phyloP scores from a whole-genome alignment of 2,113 vertebrate genomes.

The Salvelinus fontinalis region DNA sequence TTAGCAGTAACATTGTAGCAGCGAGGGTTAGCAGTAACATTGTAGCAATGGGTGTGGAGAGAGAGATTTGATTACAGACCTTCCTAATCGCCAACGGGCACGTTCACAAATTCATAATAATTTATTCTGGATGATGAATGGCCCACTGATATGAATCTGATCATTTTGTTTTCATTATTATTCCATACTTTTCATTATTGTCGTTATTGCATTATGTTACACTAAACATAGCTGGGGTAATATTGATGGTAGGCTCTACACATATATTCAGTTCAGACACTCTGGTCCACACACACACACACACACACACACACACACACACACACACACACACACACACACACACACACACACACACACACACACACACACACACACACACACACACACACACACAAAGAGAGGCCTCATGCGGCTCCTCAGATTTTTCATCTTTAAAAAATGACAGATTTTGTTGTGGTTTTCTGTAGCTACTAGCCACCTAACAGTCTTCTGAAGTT shows the following conservation, averaged over 20 bases:
- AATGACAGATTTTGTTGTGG: too few relatives aligned
- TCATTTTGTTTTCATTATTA: constrained; percentile 71
- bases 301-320: neutral
- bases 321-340: neutral
- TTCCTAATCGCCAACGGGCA: constrained; percentile 83
- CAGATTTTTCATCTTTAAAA: too few relatives aligned
- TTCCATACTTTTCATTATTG: constrained; percentile 43
- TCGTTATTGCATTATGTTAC: constrained; percentile 44
- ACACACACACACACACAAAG: too few relatives aligned
- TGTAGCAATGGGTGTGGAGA: constrained; percentile 18
- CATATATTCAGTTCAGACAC: constrained; percentile 63
- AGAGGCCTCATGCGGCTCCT: too few relatives aligned
- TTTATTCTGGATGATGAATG: constrained; percentile 87
- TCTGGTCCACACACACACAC: neutral
- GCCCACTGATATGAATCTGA: constrained; percentile 84
- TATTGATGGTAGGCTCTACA: constrained; percentile 72
- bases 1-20: too few relatives aligned
- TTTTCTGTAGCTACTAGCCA: too few relatives aligned
- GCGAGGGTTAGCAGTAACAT: neutral
- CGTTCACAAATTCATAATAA: constrained; percentile 87
- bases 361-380: neutral
- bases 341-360: too few relatives aligned
- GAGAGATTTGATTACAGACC: constrained; percentile 76
- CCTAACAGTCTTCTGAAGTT: too few relatives aligned
- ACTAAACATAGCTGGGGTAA: constrained; percentile 84